Base-by-base conservation (phyloP, 2,113 vertebrate genomes). In the Nothoprocta perdicaria region DNA sequence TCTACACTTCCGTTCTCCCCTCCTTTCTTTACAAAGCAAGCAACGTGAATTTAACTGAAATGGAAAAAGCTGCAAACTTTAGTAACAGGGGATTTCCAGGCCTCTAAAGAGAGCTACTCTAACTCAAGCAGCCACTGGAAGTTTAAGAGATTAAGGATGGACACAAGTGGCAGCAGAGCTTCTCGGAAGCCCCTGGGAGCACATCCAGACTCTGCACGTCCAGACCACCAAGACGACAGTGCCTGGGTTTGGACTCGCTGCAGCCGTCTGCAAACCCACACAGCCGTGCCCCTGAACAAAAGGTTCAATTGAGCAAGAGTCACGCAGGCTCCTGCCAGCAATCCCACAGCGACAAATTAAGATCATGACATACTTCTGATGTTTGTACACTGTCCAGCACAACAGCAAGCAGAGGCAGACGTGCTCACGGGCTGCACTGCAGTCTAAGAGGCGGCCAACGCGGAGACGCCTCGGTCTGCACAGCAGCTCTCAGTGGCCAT, bases 221-320 rank as follows among this genome's bases (percentile, higher is more conserved):
- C 93, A 95, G 92, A 95, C 89, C 93, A 95, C 93, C 90, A 93
- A 94, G 92, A 90, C 0, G 10, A 94, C 69, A 81, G 86, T 40
- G 75, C 90, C 84, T 84, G 63, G 5, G 73, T 95, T 89, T 71
- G 81, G 72, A 92, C 89, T 92, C 84, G 81, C 81, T 94, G 93
- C 84, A 86, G 93, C 92, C 84, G 80, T 66, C 84, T 85, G 67
- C 89, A 94, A 95, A 92, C 75, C 90, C 93, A 95, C 94, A 82
- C 60, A 74, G 81, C 86, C 60, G 0, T 95, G 90, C 53, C 89
- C 86, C 90, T 45, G 88, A 96, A 96, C 92, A 95, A 95, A 95
- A 96, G 95, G 92, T 89, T 95, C 93, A 95, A 94, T 93, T 96
- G 96, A 93, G 86, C 94, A 95, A 93, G 86, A 95, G 93, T 93